phyloP scores from a whole-genome alignment of 2,797 vertebrate genomes.

The Xiphophorus birchmanni region DNA sequence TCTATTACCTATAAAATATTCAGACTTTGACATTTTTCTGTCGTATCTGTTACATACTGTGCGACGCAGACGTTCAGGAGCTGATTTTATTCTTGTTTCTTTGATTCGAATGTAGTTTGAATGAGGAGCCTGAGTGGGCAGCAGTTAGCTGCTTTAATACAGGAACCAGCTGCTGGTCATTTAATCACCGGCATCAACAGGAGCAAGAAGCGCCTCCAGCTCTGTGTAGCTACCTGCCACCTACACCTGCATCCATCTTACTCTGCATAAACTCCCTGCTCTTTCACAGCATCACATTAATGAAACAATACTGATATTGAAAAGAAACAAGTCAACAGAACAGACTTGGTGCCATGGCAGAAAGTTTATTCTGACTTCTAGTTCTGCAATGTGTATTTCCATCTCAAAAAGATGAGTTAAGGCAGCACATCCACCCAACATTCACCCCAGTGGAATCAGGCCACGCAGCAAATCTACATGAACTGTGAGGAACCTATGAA shows the following conservation, averaged over 20 bases:
- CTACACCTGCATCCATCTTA: slow-evolving; percentile 8
- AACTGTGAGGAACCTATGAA: neutral
- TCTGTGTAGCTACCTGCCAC: slow-evolving; percentile 23
- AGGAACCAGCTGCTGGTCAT: slow-evolving; percentile 69
- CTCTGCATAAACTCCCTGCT: neutral
- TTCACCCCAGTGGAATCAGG: neutral
- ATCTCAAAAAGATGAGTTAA: neutral
- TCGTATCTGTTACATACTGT: slow-evolving; percentile 43
- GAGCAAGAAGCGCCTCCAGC: slow-evolving; percentile 31
- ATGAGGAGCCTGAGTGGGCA: slow-evolving; percentile 42
- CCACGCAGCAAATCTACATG: neutral
- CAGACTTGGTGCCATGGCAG: neutral
- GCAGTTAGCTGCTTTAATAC: slow-evolving; percentile 72
- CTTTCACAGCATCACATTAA: neutral
- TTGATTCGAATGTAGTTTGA: slow-evolving; percentile 61
- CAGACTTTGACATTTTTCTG: slow-evolving; percentile 63
- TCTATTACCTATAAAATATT: slow-evolving; percentile 48
- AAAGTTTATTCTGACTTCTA: neutral
- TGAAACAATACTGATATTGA: neutral
- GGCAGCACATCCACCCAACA: neutral
- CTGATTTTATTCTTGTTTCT: slow-evolving; percentile 56
- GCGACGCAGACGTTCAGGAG: slow-evolving; percentile 17
- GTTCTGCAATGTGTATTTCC: neutral
- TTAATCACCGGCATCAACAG: slow-evolving; percentile 57
- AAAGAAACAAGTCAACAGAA: neutral